phyloP scores from a whole-genome alignment of 2,888 invertebrate genomes.

The Calliphora vomitoria region DNA sequence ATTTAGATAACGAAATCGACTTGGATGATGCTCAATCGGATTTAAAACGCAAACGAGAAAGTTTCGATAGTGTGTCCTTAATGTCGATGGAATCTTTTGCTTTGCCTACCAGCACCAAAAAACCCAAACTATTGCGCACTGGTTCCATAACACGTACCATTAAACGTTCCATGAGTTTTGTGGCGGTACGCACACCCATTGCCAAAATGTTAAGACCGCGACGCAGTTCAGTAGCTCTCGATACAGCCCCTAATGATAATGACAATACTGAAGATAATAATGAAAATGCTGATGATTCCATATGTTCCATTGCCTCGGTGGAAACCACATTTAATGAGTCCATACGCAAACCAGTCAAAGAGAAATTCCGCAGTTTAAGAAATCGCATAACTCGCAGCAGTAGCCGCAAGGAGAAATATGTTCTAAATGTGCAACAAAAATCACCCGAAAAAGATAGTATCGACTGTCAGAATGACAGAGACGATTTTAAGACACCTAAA shows the following conservation, averaged over 20 bases:
- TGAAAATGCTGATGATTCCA: constrained; percentile 80
- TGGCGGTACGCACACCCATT: constrained; percentile 81
- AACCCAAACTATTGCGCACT: constrained; percentile 83
- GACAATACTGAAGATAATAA: constrained; percentile 66
- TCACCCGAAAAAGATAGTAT: constrained; percentile 65
- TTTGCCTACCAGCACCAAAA: constrained; percentile 82
- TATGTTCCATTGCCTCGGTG: constrained; percentile 82
- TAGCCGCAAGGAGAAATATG: constrained; percentile 75
- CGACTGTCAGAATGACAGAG: constrained; percentile 69
- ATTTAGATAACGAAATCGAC: constrained; percentile 73
- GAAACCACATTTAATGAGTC: constrained; percentile 83
- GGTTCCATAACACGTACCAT: constrained; percentile 84
- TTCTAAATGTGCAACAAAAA: constrained; percentile 32
- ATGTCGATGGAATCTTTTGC: constrained; percentile 83
- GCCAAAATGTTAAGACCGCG: constrained; percentile 77
- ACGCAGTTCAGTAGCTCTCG: constrained; percentile 79
- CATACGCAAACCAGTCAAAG: constrained; percentile 82
- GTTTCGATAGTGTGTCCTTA: constrained; percentile 83
- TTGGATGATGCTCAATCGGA: constrained; percentile 82
- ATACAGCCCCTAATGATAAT: constrained; percentile 56
- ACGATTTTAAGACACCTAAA: constrained; percentile 83
- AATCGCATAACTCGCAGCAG: constrained; percentile 82
- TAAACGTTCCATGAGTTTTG: constrained; percentile 84
- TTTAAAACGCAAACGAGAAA: constrained; percentile 83
- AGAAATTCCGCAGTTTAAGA: constrained; percentile 81